phyloP scores from a whole-genome alignment of 2,113 vertebrate genomes.

The Labeo rohita region DNA sequence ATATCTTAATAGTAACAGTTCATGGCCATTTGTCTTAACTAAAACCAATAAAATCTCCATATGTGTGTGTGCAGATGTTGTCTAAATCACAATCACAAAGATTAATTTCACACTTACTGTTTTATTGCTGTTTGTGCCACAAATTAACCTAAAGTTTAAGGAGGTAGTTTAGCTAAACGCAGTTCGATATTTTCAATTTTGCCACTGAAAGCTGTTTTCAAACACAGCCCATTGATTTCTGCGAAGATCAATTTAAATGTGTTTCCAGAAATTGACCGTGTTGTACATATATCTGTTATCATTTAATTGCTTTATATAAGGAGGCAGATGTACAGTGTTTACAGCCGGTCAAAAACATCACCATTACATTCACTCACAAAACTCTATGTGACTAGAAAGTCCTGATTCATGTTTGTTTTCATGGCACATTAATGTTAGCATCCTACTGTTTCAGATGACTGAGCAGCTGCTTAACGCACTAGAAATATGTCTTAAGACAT shows the following conservation, averaged over 20 bases:
- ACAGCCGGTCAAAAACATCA: background rate
- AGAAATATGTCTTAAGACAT: background rate
- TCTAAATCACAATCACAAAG: background rate
- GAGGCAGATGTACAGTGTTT: background rate
- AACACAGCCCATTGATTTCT: slow-evolving; percentile 28
- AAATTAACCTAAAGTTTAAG: slow-evolving; percentile 26
- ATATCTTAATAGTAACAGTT: background rate
- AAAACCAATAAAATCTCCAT: background rate
- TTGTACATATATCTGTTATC: slow-evolving; percentile 8
- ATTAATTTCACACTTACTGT: slow-evolving; percentile 21
- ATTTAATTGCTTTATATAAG: slow-evolving; percentile 3
- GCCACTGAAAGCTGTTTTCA: background rate
- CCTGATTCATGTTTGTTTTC: background rate
- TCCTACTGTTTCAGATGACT: slow-evolving; percentile 9
- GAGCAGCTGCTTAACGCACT: background rate
- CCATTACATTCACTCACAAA: background rate
- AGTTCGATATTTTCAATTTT: slow-evolving; percentile 37
- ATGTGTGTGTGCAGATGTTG: background rate
- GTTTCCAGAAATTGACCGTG: background rate
- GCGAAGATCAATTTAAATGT: slow-evolving; percentile 26
- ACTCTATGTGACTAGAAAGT: background rate
- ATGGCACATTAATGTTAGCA: background rate
- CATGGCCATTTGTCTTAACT: background rate
- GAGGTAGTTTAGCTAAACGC: slow-evolving; percentile 36
- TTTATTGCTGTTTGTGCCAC: slow-evolving; percentile 28